phyloP scores from a whole-genome alignment of 2,797 vertebrate species.

The Rhabdophis nuchalis region DNA sequence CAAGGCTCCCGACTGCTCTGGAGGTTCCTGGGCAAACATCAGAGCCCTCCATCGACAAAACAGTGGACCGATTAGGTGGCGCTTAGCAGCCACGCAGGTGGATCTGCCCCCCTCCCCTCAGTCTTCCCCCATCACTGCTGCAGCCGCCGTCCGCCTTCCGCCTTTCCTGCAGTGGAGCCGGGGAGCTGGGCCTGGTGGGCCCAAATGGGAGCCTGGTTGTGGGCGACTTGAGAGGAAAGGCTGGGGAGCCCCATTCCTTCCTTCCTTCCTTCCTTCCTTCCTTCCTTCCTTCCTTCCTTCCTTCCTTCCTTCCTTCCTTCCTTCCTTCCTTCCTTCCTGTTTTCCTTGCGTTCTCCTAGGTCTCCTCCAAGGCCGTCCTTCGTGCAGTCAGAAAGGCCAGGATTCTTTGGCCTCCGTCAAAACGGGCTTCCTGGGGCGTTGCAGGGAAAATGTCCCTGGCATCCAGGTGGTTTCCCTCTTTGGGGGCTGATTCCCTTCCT shows the following conservation, averaged over 20 bases:
- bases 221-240: background rate
- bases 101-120: background rate
- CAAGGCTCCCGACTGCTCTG: no score
- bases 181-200: background rate
- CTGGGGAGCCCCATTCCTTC: background rate
- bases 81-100: background rate
- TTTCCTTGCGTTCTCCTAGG: background rate
- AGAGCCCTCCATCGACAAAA: background rate
- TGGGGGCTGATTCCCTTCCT: background rate
- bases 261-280: background rate
- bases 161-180: no score
- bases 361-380: background rate
- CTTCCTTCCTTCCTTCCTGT: background rate
- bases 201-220: background rate
- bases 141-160: background rate
- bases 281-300: background rate
- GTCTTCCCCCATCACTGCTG: background rate
- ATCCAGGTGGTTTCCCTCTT: background rate
- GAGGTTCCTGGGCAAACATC: no score
- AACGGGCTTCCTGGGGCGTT: background rate
- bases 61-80: background rate
- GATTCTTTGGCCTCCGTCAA: background rate
- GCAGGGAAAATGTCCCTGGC: background rate
- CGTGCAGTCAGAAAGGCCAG: background rate
- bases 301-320: background rate